phyloP scores from a whole-genome alignment of 2,113 vertebrate species.

The Pagrus major region DNA sequence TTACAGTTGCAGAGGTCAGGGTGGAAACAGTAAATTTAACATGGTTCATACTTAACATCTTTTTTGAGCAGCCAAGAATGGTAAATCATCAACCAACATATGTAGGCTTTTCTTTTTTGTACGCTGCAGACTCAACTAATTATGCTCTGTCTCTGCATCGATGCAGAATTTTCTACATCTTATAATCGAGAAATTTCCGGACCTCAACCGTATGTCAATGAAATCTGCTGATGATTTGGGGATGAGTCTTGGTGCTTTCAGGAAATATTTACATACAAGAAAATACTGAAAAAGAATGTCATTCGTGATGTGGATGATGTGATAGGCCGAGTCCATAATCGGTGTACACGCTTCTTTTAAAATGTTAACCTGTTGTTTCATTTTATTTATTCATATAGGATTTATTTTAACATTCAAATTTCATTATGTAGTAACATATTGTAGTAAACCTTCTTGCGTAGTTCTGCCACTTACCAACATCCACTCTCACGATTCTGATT shows the following conservation, averaged over 20 bases:
- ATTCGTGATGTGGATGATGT: neutral
- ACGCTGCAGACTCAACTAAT: too few species aligned
- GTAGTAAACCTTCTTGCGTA: neutral
- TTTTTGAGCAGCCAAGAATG: too few species aligned
- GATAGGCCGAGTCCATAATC: neutral
- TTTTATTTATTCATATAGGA: neutral
- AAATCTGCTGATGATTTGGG: neutral
- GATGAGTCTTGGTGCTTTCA: neutral
- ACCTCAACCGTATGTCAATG: neutral
- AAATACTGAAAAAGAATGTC: neutral
- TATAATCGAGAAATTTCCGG: too few species aligned
- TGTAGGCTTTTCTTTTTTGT: too few species aligned
- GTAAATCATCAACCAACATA: too few species aligned
- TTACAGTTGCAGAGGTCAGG: too few species aligned
- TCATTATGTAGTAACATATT: neutral
- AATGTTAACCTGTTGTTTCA: neutral
- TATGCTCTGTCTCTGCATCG: too few species aligned
- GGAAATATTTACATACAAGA: neutral
- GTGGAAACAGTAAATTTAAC: too few species aligned
- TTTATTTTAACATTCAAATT: neutral
- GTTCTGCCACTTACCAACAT: neutral
- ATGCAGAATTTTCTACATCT: too few species aligned
- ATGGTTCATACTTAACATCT: too few species aligned
- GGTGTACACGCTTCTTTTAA: neutral
- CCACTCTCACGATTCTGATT: conserved; percentile 13